Evolutionary conservation across 2,797 vertebrate species (phyloP), one percentile per base, ranked within the genome.

Genomic region (Phalloptychus januarius): DNA sequence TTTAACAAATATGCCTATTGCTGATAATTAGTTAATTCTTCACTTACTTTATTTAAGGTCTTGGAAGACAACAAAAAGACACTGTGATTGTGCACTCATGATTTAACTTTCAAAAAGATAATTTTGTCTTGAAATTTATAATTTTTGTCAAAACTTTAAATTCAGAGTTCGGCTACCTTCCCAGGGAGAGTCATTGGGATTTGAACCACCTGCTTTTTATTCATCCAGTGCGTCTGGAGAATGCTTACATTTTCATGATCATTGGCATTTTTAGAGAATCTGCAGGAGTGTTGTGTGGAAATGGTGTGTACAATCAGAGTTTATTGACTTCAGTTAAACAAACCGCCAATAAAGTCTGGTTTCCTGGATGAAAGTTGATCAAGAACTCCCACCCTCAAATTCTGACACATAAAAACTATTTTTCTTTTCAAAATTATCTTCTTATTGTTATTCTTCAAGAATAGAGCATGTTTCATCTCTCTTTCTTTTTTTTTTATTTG

Each of bases 361-460:
- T 69, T n/a, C 5, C 31, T n/a, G 20, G 36, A 25, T 67, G 20
- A 25, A 67, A 40, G 36, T 25, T 40, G 36, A 3, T 3, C 20
- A 67, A 25, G 10, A 40, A 6, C 65, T 15, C 13, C 31, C 4
- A 25, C 38, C 36, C 1, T 69, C 23, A 44, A n/a, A 44, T 44
- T n/a, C 65, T 42, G 20, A 40, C 38, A 40, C 2, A 2, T 3
- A 65, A 40, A 40, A 40, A 13, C 2, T 2, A n/a, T n/a, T 44
- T 42, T 44, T 69, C 25, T 58, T 65, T 50, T 78, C 74, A 72
- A 85, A 79, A 78, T 42, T 52, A 33, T 42, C 72, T 70, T 33
- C 73, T 76, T 48, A 46, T 75, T 76, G 38, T 71, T 75, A 72
- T 81, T n/a, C 63, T 31, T 76, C 85, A 40, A 10, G 82, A 79